Conservation (phyloP, 1,140 invertebrate species). For the Drosophila erecta region DNA sequence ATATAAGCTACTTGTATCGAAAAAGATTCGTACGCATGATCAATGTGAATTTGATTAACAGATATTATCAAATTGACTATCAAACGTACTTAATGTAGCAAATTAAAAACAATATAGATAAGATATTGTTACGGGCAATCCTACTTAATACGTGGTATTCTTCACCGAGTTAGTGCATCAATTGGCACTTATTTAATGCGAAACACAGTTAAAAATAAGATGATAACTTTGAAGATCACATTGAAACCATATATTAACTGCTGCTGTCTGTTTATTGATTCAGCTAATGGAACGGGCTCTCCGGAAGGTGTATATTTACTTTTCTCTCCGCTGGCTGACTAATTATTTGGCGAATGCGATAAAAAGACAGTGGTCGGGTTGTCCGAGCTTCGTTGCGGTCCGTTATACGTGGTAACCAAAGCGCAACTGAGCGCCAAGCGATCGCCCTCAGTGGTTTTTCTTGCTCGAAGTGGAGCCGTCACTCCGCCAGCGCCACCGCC, state of each 20-base stretch:
- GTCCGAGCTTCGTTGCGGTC: conserved; percentile 36
- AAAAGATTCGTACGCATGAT: neutral
- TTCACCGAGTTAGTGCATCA: too few relatives aligned
- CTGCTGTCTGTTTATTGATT: conserved; percentile 3
- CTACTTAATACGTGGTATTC: too few relatives aligned
- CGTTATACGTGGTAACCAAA: conserved; percentile 63
- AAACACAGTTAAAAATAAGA: neutral
- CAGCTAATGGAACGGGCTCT: conserved; percentile 23
- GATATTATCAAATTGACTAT: neutral
- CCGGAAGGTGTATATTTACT: conserved; percentile 22
- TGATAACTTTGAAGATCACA: neutral
- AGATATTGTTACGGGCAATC: too few relatives aligned
- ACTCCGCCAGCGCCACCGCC: too few relatives aligned
- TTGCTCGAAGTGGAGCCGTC: conserved; percentile 54
- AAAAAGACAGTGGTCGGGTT: conserved; percentile 32
- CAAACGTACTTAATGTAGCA: too few relatives aligned
- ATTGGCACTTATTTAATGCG: neutral
- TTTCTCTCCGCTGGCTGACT: conserved; percentile 21
- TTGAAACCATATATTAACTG: neutral
- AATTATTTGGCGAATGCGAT: conserved; percentile 33
- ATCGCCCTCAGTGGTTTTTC: conserved; percentile 64
- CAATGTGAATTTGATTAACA: too few relatives aligned
- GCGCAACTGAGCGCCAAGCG: conserved; percentile 65
- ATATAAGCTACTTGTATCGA: neutral
- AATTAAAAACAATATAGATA: too few relatives aligned